Conservation (phyloP, 1,140 invertebrate genomes). For the Drosophila prosaltans region DNA sequence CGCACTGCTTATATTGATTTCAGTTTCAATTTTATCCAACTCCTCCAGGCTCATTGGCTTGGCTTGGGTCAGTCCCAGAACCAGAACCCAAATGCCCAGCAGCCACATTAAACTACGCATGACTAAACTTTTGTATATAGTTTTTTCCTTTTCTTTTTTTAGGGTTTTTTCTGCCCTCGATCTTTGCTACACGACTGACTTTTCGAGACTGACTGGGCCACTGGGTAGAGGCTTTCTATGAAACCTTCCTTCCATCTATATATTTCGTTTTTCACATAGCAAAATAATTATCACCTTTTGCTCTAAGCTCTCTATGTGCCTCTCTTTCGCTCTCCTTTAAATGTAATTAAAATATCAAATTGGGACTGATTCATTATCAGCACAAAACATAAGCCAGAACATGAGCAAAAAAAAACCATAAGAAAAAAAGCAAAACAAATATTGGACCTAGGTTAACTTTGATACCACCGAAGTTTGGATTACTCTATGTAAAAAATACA, state of each 20-base stretch:
- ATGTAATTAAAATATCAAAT: constrained; percentile 37
- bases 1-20: not conserved
- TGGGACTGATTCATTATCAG: constrained; percentile 21
- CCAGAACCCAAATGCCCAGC: not conserved
- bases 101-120: constrained; percentile 4
- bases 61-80: not conserved
- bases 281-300: constrained; percentile 13
- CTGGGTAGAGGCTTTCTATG: not conserved
- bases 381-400: not conserved
- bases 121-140: not conserved
- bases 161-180: not conserved
- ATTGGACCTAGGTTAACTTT: not conserved
- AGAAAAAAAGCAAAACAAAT: not conserved
- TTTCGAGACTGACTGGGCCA: constrained; percentile 1
- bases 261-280: not conserved
- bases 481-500: not conserved
- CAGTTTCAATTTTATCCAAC: not conserved
- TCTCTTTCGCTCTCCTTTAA: constrained; percentile 5
- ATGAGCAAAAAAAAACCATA: not conserved
- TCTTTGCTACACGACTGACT: constrained; percentile 6
- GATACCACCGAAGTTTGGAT: not conserved
- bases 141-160: not conserved
- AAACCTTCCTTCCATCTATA: constrained; percentile 1
- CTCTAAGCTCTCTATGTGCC: not conserved
- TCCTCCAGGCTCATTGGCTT: not conserved